These are phyloP conservation scores for Oophaga pumilio DNA, from an alignment of 2,113 vertebrate genomes.

Conservation along the genomic window DNA sequence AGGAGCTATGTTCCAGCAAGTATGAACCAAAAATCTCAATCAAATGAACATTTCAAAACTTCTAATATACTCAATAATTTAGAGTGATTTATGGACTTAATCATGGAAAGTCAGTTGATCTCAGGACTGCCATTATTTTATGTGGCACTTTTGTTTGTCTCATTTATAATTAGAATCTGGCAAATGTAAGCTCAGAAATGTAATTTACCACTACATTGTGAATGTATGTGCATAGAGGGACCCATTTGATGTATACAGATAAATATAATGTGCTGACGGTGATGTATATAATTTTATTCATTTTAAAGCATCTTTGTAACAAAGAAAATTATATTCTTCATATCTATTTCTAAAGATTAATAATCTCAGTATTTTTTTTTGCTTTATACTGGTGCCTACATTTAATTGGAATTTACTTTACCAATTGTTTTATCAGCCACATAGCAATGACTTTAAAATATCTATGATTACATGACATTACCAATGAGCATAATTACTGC, in stretches of 20 bases:
- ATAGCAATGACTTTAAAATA: too few species aligned
- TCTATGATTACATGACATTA: too few species aligned
- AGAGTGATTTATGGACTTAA: constrained; percentile 8
- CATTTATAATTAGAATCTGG: constrained; percentile 16
- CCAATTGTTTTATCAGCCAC: too few species aligned
- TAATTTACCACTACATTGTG: not conserved
- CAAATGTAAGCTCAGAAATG: not conserved
- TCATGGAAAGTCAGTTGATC: constrained; percentile 1
- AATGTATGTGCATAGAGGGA: constrained; percentile 8
- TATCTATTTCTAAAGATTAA: not conserved
- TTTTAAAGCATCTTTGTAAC: not conserved
- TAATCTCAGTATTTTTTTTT: not conserved
- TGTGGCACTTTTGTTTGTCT: constrained; percentile 10
- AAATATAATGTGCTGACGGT: not conserved
- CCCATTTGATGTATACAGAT: not conserved
- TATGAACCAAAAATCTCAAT: not conserved
- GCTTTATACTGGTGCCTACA: too few species aligned
- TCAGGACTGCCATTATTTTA: constrained; percentile 7
- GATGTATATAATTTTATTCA: not conserved
- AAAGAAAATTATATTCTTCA: not conserved
- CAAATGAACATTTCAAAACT: constrained; percentile 3
- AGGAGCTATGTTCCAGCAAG: not conserved
- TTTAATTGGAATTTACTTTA: too few species aligned
- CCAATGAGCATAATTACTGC: too few species aligned
- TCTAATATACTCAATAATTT: constrained; percentile 15